Evolutionary conservation across 2,113 vertebrate species (phyloP).

Genomic region (Nycticryphes semicollaris): DNA sequence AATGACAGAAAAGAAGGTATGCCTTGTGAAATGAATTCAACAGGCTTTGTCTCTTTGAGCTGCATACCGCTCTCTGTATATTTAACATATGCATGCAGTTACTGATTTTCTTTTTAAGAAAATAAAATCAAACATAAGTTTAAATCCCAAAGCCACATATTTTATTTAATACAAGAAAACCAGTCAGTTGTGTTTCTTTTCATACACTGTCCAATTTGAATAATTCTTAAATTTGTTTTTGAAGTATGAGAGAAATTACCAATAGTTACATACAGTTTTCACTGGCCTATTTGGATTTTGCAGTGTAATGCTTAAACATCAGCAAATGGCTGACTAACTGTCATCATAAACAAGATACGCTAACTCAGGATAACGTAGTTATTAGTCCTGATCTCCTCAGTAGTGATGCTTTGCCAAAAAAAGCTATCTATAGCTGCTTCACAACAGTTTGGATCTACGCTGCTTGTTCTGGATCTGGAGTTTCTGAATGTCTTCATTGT

Average conservation of each 20-base stretch:
- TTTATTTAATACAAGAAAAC: not conserved
- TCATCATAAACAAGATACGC: not conserved
- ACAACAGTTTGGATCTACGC: not conserved
- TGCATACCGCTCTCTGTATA: not conserved
- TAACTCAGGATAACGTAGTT: not conserved
- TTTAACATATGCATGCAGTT: not conserved
- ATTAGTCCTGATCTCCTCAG: not conserved
- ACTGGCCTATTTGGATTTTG: not conserved
- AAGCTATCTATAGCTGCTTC: not conserved
- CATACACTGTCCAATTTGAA: not conserved
- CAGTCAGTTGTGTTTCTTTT: not conserved
- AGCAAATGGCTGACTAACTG: not conserved
- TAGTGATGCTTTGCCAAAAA: not conserved
- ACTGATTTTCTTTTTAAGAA: not conserved
- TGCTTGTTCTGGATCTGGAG: not conserved
- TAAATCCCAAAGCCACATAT: not conserved
- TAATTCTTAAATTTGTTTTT: not conserved
- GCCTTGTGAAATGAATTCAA: not conserved
- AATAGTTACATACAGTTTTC: not conserved
- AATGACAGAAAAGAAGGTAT: constrained; percentile 94
- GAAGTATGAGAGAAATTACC: not conserved
- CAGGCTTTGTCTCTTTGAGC: not conserved
- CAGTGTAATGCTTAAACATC: not conserved
- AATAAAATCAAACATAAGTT: not conserved
- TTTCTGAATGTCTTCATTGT: not conserved